Percentiles rank a stretch among this genome's conserved stretches.
These are phyloP conservation scores for Rhinatrema bivittatum DNA, from an alignment of 2,797 vertebrate genomes.

Conservation along the genomic window DNA sequence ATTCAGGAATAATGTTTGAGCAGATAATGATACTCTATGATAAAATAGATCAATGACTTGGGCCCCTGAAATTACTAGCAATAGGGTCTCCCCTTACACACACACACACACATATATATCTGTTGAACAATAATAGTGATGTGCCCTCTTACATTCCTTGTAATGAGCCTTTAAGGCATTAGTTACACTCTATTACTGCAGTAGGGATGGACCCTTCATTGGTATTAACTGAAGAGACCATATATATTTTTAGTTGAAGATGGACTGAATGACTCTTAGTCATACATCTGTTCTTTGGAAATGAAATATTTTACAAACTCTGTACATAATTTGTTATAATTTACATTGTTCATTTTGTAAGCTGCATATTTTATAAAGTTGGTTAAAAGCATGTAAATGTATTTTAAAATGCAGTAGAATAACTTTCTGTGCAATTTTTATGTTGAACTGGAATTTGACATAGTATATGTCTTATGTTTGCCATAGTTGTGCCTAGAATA, in stretches of 20 bases:
- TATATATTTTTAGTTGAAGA: too few species aligned
- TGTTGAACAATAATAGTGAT: too few species aligned
- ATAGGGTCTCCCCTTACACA: too few species aligned
- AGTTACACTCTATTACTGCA: neutral
- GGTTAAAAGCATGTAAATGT: constrained; percentile 13
- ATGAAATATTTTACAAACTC: constrained; percentile 44
- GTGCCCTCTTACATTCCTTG: too few species aligned
- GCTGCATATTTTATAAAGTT: constrained; percentile 48
- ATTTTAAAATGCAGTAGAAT: constrained; percentile 6
- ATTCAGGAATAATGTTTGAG: too few species aligned
- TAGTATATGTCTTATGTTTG: constrained; percentile 14
- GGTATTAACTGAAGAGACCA: too few species aligned
- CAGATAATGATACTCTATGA: too few species aligned
- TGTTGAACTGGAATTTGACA: constrained; percentile 26
- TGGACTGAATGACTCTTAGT: too few species aligned
- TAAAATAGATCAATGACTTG: too few species aligned
- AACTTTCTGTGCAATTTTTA: constrained; percentile 17
- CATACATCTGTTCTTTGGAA: constrained; percentile 9
- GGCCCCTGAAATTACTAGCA: too few species aligned
- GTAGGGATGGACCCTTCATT: constrained; percentile 12
- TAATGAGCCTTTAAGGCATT: too few species aligned
- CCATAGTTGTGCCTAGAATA: constrained; percentile 31
- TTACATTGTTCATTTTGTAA: constrained; percentile 38
- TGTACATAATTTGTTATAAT: constrained; percentile 53
- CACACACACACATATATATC: too few species aligned